These are phyloP conservation scores for Ctena decussata DNA, from an alignment of 2,888 invertebrate genomes.

Conservation along the genomic window DNA sequence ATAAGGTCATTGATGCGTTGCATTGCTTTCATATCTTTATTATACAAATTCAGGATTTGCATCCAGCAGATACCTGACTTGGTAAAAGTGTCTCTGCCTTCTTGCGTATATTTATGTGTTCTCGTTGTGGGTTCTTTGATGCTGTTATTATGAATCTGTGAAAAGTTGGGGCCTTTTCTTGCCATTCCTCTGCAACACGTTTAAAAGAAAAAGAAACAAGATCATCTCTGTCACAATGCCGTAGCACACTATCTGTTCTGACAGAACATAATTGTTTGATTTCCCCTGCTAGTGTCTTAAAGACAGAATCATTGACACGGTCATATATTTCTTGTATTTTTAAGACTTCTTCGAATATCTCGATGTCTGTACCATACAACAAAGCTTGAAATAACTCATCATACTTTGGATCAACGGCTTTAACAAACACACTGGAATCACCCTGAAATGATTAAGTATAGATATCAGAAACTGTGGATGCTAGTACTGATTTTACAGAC, in stretches of 20 bases:
- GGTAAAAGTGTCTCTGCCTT: neutral
- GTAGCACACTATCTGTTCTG: neutral
- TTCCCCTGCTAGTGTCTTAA: neutral
- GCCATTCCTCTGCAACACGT: neutral
- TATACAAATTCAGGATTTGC: constrained; percentile 12
- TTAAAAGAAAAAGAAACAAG: neutral
- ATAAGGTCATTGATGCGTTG: neutral
- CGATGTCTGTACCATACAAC: neutral
- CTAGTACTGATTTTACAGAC: too few species aligned
- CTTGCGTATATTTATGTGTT: neutral
- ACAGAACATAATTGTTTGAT: neutral
- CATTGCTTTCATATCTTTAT: neutral
- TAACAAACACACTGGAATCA: too few species aligned
- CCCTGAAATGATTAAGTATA: too few species aligned
- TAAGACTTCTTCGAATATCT: neutral
- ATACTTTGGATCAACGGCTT: neutral
- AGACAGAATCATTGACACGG: neutral
- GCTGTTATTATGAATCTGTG: neutral
- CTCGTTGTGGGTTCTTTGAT: neutral
- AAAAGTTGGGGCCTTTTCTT: neutral
- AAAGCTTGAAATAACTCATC: neutral
- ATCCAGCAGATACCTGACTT: constrained; percentile 12
- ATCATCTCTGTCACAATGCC: neutral
- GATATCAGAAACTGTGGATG: too few species aligned
- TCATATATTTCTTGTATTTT: neutral